phyloP scores from a whole-genome alignment of 2,797 vertebrate species.

The Alca torda region DNA sequence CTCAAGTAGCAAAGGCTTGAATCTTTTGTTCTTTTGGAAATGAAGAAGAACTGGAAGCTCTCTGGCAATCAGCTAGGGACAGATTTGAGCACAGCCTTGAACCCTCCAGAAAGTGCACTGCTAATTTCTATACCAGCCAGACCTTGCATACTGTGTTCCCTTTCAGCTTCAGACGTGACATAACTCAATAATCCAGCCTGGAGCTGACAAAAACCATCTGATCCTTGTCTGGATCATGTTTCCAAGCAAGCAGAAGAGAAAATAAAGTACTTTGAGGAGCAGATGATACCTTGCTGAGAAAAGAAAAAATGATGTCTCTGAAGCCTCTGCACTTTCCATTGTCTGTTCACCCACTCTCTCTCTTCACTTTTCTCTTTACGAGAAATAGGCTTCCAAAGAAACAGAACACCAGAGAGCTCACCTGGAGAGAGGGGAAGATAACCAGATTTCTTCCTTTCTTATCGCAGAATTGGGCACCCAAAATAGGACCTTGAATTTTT shows the following conservation, averaged over 20 bases:
- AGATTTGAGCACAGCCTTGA: background rate
- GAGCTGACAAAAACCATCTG: slow-evolving; percentile 41
- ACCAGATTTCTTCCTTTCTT: background rate
- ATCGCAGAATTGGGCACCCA: background rate
- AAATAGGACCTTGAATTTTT: background rate
- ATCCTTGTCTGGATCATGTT: slow-evolving; percentile 22
- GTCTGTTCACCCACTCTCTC: background rate
- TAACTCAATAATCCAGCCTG: slow-evolving; percentile 30
- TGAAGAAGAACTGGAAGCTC: background rate
- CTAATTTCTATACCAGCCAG: background rate
- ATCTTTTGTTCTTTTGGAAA: background rate
- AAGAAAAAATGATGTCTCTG: background rate
- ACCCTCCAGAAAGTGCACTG: background rate
- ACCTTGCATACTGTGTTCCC: background rate
- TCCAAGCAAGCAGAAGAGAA: slow-evolving; percentile 26
- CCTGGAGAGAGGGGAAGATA: background rate
- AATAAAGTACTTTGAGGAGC: background rate
- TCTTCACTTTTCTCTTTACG: background rate
- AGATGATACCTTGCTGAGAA: slow-evolving; percentile 32
- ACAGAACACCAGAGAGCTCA: background rate
- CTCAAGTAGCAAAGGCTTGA: background rate
- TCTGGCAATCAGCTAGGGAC: background rate
- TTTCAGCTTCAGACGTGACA: background rate
- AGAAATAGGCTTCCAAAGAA: slow-evolving; percentile 9
- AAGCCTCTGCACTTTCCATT: background rate